phyloP scores from a whole-genome alignment of 2,888 invertebrate genomes.

The Desoria tigrina region DNA sequence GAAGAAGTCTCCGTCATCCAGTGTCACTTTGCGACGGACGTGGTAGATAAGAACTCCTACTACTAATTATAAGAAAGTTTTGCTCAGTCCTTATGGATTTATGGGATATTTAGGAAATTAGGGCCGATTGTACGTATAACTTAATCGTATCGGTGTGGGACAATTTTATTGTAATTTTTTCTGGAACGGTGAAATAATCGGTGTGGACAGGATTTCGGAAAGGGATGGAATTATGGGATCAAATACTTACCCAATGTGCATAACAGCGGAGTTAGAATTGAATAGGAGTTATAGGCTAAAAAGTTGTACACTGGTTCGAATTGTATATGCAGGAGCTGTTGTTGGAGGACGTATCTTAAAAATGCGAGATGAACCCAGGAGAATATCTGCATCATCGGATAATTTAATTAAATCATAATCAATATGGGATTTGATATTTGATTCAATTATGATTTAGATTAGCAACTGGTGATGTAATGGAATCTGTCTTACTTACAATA shows the following conservation, averaged over 20 bases:
- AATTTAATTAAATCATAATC: background rate
- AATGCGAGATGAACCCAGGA: background rate
- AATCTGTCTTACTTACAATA: background rate
- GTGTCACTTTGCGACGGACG: conserved; percentile 5
- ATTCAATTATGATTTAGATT: too few species aligned
- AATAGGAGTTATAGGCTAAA: conserved; percentile 28
- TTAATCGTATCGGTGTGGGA: too few species aligned
- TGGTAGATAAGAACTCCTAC: conserved; percentile 11
- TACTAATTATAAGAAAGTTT: background rate
- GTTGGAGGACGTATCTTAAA: background rate
- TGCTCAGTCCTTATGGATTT: too few species aligned
- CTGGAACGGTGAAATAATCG: too few species aligned
- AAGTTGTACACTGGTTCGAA: conserved; percentile 16
- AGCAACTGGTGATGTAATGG: too few species aligned
- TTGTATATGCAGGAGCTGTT: conserved; percentile 12
- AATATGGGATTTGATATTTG: background rate
- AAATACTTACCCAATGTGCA: conserved; percentile 15
- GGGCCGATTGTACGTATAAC: too few species aligned
- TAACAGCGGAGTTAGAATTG: conserved; percentile 21
- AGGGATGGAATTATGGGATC: background rate
- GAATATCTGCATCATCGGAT: background rate
- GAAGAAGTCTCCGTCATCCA: conserved; percentile 32
- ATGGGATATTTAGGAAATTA: too few species aligned
- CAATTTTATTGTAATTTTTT: too few species aligned
- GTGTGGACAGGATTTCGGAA: too few species aligned